Conservation (phyloP, 1,140 invertebrate species). For the Chionoecetes opilio region DNA sequence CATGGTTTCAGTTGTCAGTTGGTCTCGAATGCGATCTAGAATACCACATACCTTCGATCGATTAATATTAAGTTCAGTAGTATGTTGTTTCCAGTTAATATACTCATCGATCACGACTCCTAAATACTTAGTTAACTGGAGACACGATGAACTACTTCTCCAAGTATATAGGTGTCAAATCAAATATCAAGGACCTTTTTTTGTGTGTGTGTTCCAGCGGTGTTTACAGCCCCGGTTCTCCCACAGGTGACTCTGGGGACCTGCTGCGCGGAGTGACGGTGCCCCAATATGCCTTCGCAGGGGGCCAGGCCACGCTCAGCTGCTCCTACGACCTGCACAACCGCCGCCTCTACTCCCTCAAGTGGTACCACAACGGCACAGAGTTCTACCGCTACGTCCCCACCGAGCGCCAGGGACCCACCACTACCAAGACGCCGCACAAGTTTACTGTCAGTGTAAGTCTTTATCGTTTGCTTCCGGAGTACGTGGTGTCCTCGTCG, state of each 20-base stretch:
- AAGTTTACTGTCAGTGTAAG: slow-evolving; percentile 55
- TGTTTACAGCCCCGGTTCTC: background rate
- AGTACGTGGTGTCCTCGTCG: background rate
- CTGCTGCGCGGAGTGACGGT: slow-evolving; percentile 48
- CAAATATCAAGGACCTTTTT: too few species aligned
- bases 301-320: slow-evolving; percentile 39
- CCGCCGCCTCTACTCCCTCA: slow-evolving; percentile 50
- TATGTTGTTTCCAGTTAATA: too few species aligned
- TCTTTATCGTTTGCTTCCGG: background rate
- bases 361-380: slow-evolving; percentile 56
- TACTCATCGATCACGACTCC: too few species aligned
- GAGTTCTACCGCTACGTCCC: slow-evolving; percentile 40
- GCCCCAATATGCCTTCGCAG: slow-evolving; percentile 50
- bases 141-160: too few species aligned
- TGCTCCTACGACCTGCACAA: slow-evolving; percentile 43
- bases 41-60: too few species aligned
- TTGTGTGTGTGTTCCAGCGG: background rate
- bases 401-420: slow-evolving; percentile 41
- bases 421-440: slow-evolving; percentile 22
- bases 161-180: too few species aligned
- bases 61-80: too few species aligned
- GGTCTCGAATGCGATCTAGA: too few species aligned
- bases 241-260: slow-evolving; percentile 46
- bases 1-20: too few species aligned
- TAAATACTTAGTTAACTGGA: too few species aligned